Evolutionary conservation across 2,888 invertebrate genomes (phyloP), one percentile per base, ranked within the genome.

Genomic region (Azorinus chamasolen): DNA sequence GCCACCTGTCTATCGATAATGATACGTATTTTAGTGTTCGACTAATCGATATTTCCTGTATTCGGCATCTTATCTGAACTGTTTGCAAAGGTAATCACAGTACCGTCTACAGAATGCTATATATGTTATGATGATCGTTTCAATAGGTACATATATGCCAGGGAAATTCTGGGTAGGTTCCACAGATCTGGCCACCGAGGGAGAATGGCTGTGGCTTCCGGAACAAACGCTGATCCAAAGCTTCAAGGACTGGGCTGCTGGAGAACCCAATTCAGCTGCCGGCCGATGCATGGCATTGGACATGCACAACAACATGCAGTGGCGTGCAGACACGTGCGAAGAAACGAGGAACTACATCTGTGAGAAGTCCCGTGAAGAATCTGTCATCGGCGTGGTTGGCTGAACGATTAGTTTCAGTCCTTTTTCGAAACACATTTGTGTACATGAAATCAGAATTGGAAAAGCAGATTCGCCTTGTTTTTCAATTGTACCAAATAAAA

Each of bases 161-260:
- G 83, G 83, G 0, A 70, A 78, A 24, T 85, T 83, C 55, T 85
- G 85, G 85, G 63, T 85, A 14, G 85, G 78, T 3, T 75, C 58
- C 10, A 59, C 82, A 0, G 82, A 83, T 63, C 61, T 83, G 4
- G 77, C 65, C 10, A 64, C 72, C 27, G 83, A 83, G 57, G 66
- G 66, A 0, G 73, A 82, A 37, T 85, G 85, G 85, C 24, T 75
- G 24, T 79, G 85, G 76, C 50, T 83, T 1, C 83, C 83, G 27
- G 61, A 65, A 18, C 61, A 55, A 43, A 51, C 54, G 1, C 12
- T 20, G 16, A 20, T 81, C 14, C 12, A 18, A 2, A 54, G 46
- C 8, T 85, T 74, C 59, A 71, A 75, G 16, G 74, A 79, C 71
- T 85, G 85, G 85, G 83, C 80, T 22, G 61, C 79, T 18, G 58